phyloP scores from a whole-genome alignment of 1,140 invertebrate genomes.

The Aplysia californica region DNA sequence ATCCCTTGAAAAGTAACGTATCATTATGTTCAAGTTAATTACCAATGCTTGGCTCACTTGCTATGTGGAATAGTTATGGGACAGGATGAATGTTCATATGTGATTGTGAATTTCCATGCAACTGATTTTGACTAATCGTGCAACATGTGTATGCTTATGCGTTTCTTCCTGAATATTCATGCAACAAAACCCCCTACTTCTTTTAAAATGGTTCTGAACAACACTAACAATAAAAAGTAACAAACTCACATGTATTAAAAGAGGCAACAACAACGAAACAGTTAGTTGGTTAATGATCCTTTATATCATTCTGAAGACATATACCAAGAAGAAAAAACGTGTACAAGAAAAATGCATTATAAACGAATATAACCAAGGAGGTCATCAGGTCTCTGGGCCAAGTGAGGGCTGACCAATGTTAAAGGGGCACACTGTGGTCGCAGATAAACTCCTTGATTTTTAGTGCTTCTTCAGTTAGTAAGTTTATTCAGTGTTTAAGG shows the following conservation, averaged over 20 bases:
- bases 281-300: neutral
- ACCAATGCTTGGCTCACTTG: neutral
- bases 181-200: neutral
- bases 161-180: neutral
- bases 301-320: neutral
- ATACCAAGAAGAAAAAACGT: neutral
- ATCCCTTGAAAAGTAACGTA: neutral
- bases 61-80: neutral
- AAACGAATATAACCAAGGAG: neutral
- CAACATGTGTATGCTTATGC: neutral
- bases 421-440: neutral
- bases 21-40: neutral
- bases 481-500: too few relatives aligned
- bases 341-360: neutral
- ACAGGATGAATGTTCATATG: neutral
- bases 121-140: neutral
- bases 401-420: neutral
- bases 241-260: neutral
- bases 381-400: neutral
- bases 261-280: neutral
- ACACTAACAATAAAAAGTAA: neutral
- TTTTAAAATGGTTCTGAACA: neutral
- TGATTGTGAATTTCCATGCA: neutral
- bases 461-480: too few relatives aligned
- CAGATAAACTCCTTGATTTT: neutral